These are phyloP conservation scores for Hexactinellida sp. DNA, from an alignment of 37 sponge, comb jelly and placozoan species.

Conservation along the genomic window DNA sequence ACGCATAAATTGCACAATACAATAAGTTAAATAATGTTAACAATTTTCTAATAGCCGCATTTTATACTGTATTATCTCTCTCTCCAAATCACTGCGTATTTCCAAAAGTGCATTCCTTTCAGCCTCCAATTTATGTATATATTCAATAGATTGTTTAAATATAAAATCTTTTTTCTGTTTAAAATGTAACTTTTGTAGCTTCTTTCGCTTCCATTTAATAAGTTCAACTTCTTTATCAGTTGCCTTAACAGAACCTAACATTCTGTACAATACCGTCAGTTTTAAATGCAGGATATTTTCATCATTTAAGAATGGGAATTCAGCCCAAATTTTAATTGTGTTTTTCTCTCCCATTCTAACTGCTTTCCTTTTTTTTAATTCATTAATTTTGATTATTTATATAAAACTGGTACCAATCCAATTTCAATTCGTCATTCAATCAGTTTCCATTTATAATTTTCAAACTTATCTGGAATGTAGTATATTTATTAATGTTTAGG, in stretches of 20 bases:
- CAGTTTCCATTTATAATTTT: too few species aligned
- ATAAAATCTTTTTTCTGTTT: neutral
- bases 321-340: neutral
- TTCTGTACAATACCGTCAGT: neutral
- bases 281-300: neutral
- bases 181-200: neutral
- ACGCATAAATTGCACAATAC: too few species aligned
- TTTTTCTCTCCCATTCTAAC: too few species aligned
- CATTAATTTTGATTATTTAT: too few species aligned
- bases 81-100: neutral
- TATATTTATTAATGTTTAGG: too few species aligned
- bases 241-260: neutral
- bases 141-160: neutral
- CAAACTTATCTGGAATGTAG: too few species aligned
- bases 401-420: too few species aligned
- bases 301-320: neutral
- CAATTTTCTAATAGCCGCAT: neutral
- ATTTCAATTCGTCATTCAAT: too few species aligned
- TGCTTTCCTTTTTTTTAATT: too few species aligned
- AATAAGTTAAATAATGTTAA: too few species aligned
- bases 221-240: neutral
- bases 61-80: neutral
- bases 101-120: neutral
- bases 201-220: neutral
- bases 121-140: neutral